A percentile compares a stretch with the other conserved stretches of the same genome.
phyloP scores from a whole-genome alignment of 2,888 invertebrate species.

The Anthophora plumipes region DNA sequence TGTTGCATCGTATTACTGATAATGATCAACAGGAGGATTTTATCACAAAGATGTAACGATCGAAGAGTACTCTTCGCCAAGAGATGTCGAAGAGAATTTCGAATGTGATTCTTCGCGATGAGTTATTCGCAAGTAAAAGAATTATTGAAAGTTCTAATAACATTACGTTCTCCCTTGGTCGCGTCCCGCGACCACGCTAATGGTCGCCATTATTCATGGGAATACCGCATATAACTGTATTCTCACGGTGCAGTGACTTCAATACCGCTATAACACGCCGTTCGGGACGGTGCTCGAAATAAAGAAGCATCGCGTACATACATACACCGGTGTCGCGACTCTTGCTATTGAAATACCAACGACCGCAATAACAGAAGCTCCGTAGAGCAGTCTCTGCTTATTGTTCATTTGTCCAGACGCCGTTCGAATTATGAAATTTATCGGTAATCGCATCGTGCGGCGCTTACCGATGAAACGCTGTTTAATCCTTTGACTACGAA shows the following conservation, averaged over 20 bases:
- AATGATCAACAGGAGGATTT: too few relatives aligned
- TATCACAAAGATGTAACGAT: too few relatives aligned
- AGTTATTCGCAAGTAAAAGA: background rate
- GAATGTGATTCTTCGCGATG: too few relatives aligned
- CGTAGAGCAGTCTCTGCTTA: conserved; percentile 10
- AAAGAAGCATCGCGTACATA: conserved; percentile 57
- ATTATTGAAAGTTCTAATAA: conserved; percentile 28
- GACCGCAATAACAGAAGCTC: conserved; percentile 47
- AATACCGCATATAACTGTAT: conserved; percentile 74
- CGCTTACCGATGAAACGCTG: background rate
- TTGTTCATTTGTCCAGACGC: conserved; percentile 36
- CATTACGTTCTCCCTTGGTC: background rate
- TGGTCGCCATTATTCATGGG: conserved; percentile 68
- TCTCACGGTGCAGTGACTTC: conserved; percentile 74
- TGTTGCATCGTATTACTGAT: too few relatives aligned
- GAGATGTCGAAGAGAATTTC: too few relatives aligned
- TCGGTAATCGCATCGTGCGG: background rate
- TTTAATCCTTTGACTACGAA: too few relatives aligned
- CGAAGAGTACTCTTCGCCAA: too few relatives aligned
- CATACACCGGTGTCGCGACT: conserved; percentile 29
- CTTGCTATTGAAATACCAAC: conserved; percentile 59
- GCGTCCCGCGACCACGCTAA: conserved; percentile 18
- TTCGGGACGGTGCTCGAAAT: conserved; percentile 57
- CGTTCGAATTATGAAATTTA: conserved; percentile 29
- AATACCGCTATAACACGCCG: conserved; percentile 70